phyloP scores from a whole-genome alignment of 2,113 vertebrate genomes.

The Phasianus colchicus region DNA sequence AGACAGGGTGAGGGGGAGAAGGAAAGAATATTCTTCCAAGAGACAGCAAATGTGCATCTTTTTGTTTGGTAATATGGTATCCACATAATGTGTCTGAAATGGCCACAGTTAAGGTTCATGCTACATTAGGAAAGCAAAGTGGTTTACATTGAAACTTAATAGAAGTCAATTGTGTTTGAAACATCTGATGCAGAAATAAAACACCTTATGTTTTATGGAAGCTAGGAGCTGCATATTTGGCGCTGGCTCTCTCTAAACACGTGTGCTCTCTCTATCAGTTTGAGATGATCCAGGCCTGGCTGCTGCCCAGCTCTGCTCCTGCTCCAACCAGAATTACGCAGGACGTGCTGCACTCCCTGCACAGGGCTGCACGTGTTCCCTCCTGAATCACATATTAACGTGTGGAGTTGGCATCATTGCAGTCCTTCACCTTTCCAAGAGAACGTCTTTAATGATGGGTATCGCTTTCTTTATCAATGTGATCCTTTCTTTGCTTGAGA shows the following conservation, averaged over 20 bases:
- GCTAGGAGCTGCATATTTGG: slow-evolving; percentile 69
- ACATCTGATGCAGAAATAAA: slow-evolving; percentile 75
- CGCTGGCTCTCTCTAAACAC: slow-evolving; percentile 61
- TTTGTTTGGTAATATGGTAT: slow-evolving; percentile 44
- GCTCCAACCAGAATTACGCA: slow-evolving; percentile 55
- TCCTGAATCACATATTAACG: not conserved
- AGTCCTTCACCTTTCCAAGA: slow-evolving; percentile 7
- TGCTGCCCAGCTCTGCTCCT: slow-evolving; percentile 72
- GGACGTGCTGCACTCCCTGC: slow-evolving; percentile 23
- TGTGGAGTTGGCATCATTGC: not conserved
- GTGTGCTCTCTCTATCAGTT: slow-evolving; percentile 64
- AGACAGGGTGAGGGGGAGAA: not conserved
- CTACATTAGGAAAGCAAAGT: slow-evolving; percentile 81
- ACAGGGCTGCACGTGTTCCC: not conserved
- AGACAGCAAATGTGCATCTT: not conserved
- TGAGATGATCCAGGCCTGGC: slow-evolving; percentile 76
- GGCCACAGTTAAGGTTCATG: slow-evolving; percentile 74
- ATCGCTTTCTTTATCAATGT: not conserved
- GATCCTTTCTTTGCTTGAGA: not conserved
- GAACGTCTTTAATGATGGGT: not conserved
- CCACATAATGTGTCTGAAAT: slow-evolving; percentile 63
- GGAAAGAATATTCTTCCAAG: not conserved
- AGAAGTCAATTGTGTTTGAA: slow-evolving; percentile 82
- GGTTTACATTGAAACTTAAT: slow-evolving; percentile 79
- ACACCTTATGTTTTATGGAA: slow-evolving; percentile 72